These are phyloP conservation scores for Aplysia californica DNA, from an alignment of 1,140 invertebrate genomes.

Conservation along the genomic window DNA sequence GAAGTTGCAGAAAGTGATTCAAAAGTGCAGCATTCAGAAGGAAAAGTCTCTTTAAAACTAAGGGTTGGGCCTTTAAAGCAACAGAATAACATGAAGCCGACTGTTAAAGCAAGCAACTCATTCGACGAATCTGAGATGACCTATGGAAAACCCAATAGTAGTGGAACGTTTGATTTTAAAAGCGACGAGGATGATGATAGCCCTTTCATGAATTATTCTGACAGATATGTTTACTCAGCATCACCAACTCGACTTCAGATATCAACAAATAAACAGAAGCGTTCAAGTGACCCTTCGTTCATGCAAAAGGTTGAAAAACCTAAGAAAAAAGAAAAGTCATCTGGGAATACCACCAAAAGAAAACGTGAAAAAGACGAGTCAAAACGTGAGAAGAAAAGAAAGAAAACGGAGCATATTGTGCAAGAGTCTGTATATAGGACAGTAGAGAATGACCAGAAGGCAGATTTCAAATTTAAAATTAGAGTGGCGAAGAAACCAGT, in stretches of 20 bases:
- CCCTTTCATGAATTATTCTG: slow-evolving; percentile 17
- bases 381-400: slow-evolving; percentile 54
- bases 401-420: slow-evolving; percentile 46
- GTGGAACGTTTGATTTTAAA: slow-evolving; percentile 52
- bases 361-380: slow-evolving; percentile 57
- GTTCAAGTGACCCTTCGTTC: slow-evolving; percentile 23
- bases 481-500: slow-evolving; percentile 35
- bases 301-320: slow-evolving; percentile 47
- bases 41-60: slow-evolving; percentile 23
- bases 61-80: slow-evolving; percentile 19
- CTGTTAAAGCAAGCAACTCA: slow-evolving; percentile 2
- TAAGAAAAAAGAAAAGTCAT: slow-evolving; percentile 51
- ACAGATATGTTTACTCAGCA: slow-evolving; percentile 42
- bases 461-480: slow-evolving; percentile 52
- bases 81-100: slow-evolving; percentile 21
- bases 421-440: slow-evolving; percentile 47
- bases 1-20: slow-evolving; percentile 10
- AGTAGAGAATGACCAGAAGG: slow-evolving; percentile 42
- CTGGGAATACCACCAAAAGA: slow-evolving; percentile 50
- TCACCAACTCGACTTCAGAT: slow-evolving; percentile 54
- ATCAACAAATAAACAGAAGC: slow-evolving; percentile 47
- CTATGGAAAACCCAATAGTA: slow-evolving; percentile 29
- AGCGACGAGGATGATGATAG: slow-evolving; percentile 58
- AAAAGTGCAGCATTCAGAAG: background rate
- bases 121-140: slow-evolving; percentile 3